Percentiles rank a stretch among this genome's conserved stretches.
phyloP scores from a whole-genome alignment of 2,797 vertebrate species.

The Phoeniculus purpureus region DNA sequence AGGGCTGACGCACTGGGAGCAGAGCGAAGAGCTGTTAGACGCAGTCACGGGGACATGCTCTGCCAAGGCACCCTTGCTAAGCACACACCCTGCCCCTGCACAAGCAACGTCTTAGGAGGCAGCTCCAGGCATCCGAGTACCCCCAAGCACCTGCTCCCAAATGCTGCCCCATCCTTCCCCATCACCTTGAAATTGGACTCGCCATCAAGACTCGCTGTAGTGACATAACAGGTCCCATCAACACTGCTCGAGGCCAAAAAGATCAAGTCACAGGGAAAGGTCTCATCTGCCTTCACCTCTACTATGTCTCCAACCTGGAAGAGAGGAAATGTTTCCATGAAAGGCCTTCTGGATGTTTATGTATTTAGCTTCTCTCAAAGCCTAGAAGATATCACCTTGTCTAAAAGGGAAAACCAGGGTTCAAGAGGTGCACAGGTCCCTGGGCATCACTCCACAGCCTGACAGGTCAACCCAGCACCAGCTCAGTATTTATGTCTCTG shows the following conservation, averaged over 20 bases:
- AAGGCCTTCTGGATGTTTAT: fast-evolving
- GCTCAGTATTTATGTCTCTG: background rate
- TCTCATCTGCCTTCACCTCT: constrained; percentile 92
- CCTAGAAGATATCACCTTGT: background rate
- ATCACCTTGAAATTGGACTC: constrained; percentile 98
- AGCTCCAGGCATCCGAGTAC: background rate
- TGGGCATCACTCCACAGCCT: background rate
- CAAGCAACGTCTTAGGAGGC: background rate
- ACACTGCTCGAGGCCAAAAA: constrained; percentile 88
- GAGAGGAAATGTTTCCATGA: background rate
- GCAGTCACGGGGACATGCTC: background rate
- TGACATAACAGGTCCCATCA: constrained; percentile 93
- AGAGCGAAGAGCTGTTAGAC: background rate
- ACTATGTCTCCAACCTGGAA: constrained; percentile 93
- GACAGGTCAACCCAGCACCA: fast-evolving
- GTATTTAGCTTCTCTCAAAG: background rate
- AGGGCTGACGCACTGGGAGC: background rate
- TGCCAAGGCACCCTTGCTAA: fast-evolving
- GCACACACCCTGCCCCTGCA: fast-evolving
- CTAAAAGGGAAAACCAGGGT: background rate
- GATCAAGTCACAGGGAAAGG: constrained; percentile 98
- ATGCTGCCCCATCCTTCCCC: background rate
- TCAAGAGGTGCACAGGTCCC: background rate
- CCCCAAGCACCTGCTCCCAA: background rate
- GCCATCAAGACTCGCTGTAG: constrained; percentile 96